These are phyloP conservation scores for Micrastur ruficollis DNA, from an alignment of 2,797 vertebrate species.

Conservation along the genomic window DNA sequence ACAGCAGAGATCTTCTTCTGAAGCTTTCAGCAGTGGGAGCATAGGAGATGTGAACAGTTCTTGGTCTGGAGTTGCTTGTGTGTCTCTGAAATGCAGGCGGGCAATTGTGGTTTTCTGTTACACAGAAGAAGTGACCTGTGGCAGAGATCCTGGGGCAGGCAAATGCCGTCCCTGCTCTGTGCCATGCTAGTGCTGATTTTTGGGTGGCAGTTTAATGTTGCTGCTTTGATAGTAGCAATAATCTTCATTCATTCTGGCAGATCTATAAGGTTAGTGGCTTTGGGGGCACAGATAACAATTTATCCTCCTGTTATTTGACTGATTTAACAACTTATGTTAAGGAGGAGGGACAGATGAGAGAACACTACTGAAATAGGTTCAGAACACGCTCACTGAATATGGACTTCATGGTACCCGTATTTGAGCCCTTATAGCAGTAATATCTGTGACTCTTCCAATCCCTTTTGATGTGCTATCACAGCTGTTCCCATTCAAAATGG, in stretches of 20 bases:
- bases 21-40: not conserved
- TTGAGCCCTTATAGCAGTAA: not conserved
- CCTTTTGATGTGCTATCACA: not conserved
- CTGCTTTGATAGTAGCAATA: not conserved
- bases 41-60: not conserved
- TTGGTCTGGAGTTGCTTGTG: not conserved
- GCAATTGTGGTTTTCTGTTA: not conserved
- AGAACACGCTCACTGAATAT: fast-evolving
- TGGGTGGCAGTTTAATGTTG: not conserved
- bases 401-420: not conserved
- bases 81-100: not conserved
- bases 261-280: not conserved
- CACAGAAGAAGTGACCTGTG: not conserved
- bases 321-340: not conserved
- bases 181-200: not conserved
- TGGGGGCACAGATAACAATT: not conserved
- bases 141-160: not conserved
- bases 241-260: not conserved
- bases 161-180: fast-evolving
- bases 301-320: not conserved
- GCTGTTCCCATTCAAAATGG: not conserved
- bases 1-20: not conserved
- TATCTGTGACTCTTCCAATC: not conserved
- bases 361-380: not conserved
- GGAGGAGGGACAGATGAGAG: not conserved